phyloP scores from a whole-genome alignment of 2,113 vertebrate genomes.

The Megalops atlanticus region DNA sequence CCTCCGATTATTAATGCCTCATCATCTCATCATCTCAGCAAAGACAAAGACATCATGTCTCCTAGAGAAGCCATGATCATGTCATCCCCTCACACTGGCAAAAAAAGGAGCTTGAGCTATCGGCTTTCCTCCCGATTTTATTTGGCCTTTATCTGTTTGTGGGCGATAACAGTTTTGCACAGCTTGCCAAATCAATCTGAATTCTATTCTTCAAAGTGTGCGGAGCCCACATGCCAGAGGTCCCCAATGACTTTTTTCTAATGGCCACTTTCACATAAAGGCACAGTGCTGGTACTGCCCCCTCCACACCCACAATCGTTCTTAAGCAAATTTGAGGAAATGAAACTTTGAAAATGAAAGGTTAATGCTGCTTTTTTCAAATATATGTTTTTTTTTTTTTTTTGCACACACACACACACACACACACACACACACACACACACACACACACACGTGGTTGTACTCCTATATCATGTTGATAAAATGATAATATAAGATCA shows the following conservation, averaged over 20 bases:
- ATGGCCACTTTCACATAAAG: not conserved
- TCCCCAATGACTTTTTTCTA: not conserved
- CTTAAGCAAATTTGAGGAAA: too few species aligned
- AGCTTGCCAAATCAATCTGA: constrained; percentile 22
- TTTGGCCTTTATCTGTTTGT: constrained; percentile 20
- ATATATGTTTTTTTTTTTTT: too few species aligned
- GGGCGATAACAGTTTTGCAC: constrained; percentile 14
- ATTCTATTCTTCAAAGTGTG: constrained; percentile 6
- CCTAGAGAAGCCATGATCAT: not conserved
- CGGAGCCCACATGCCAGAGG: not conserved
- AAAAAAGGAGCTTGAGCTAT: not conserved
- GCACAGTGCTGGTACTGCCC: too few species aligned
- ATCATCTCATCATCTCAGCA: constrained; percentile 6
- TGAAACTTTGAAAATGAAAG: too few species aligned
- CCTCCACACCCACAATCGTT: too few species aligned
- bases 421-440: too few species aligned
- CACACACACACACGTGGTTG: too few species aligned
- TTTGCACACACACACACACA: too few species aligned
- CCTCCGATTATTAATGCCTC: not conserved
- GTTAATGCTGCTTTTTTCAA: too few species aligned
- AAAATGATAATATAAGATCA: too few species aligned
- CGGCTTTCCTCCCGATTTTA: constrained; percentile 5
- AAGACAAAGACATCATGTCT: not conserved
- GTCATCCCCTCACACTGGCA: not conserved
- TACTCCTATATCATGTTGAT: too few species aligned